A percentile compares a stretch with the other conserved stretches of the same genome.
Conservation (phyloP, 2,797 vertebrate genomes). For the Siniperca obscura region DNA sequence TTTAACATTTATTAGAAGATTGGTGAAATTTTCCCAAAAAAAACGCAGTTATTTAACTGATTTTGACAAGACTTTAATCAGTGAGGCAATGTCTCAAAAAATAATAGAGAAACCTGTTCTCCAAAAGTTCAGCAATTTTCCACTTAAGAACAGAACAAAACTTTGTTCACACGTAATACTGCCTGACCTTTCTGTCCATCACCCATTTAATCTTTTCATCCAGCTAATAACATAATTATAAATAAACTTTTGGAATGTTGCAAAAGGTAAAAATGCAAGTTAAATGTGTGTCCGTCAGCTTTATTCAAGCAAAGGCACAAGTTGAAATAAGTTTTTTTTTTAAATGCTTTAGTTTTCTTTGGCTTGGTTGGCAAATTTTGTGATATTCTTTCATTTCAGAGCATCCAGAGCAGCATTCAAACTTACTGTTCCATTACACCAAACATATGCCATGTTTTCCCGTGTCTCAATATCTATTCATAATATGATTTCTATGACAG, state of each 20-base stretch:
- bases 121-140: background rate
- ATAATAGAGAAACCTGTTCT: background rate
- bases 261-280: background rate
- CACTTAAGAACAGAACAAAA: background rate
- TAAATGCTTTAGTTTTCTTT: background rate
- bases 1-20: too few species aligned
- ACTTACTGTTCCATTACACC: background rate
- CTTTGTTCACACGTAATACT: background rate
- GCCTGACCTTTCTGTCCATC: constrained; percentile 9
- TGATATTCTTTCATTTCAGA: background rate
- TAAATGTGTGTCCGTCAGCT: background rate
- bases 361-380: background rate
- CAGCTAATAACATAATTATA: background rate
- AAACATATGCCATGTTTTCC: background rate
- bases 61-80: too few species aligned
- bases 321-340: background rate
- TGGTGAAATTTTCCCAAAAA: too few species aligned
- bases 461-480: background rate
- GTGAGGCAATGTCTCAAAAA: too few species aligned
- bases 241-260: background rate
- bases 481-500: background rate
- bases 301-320: background rate
- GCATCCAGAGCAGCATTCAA: background rate
- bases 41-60: too few species aligned
- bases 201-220: background rate